These are phyloP conservation scores for Orthonychiurus folsomi DNA, from an alignment of 2,888 invertebrate genomes.

Conservation along the genomic window DNA sequence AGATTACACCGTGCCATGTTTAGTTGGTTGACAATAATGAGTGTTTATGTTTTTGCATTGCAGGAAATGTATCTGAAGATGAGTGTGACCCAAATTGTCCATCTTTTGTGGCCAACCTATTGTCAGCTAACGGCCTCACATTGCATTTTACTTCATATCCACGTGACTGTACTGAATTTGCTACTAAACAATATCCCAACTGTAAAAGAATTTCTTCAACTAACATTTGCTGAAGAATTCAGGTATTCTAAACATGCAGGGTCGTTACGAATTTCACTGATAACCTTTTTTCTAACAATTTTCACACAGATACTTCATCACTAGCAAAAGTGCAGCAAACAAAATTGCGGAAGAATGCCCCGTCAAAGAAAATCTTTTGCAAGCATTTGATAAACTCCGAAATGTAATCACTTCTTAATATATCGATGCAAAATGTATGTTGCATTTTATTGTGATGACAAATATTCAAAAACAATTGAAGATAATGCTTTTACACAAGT, in stretches of 20 bases:
- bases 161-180: conserved; percentile 30
- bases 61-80: conserved; percentile 31
- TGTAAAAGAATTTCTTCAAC: conserved; percentile 28
- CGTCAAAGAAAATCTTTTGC: conserved; percentile 25
- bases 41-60: background rate
- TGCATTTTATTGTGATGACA: no score
- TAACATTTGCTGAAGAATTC: conserved; percentile 37
- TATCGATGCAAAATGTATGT: background rate
- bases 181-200: conserved; percentile 22
- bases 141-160: conserved; percentile 29
- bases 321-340: conserved; percentile 22
- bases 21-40: background rate
- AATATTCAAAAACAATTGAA: no score
- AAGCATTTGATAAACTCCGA: background rate
- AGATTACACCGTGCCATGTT: background rate
- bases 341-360: conserved; percentile 36
- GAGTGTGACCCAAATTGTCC: conserved; percentile 37
- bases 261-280: background rate
- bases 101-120: conserved; percentile 30
- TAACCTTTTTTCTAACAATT: no score
- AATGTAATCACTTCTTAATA: background rate
- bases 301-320: conserved; percentile 38
- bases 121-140: conserved; percentile 26
- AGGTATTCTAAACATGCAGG: conserved; percentile 23
- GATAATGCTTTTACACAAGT: no score